These are phyloP conservation scores for Conus canariensis DNA, from an alignment of 2,888 invertebrate species.

Conservation along the genomic window DNA sequence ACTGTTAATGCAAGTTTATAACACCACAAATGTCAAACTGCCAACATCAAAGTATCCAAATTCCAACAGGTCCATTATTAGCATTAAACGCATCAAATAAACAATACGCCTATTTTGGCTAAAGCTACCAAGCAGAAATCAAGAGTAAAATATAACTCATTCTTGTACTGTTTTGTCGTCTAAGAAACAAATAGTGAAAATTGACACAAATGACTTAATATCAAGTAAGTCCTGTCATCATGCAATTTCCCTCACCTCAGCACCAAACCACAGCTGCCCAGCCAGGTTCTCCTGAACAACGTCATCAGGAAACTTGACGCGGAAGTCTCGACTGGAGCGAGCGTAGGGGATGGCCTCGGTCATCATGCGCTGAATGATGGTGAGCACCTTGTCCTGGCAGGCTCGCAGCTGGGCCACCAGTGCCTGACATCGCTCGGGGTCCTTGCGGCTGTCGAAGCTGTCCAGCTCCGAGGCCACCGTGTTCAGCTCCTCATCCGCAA, in stretches of 20 bases:
- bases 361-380: conserved; percentile 96
- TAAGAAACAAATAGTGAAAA: too few species aligned
- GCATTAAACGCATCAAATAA: too few species aligned
- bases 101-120: too few species aligned
- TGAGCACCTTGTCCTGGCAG: conserved; percentile 89
- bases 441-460: conserved; percentile 99
- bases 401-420: conserved; percentile 93
- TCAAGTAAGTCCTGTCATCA: too few species aligned
- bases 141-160: too few species aligned
- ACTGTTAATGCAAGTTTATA: too few species aligned
- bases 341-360: conserved; percentile 92
- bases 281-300: conserved; percentile 98
- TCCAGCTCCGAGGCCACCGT: conserved; percentile 97
- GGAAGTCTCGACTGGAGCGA: conserved; percentile 94
- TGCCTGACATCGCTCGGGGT: conserved; percentile 96
- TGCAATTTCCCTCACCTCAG: conserved; percentile 85
- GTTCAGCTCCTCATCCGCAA: conserved; percentile 97
- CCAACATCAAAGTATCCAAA: too few species aligned
- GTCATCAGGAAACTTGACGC: conserved; percentile 99
- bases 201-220: too few species aligned
- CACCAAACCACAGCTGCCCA: conserved; percentile 99
- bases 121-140: too few species aligned
- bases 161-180: too few species aligned
- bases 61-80: too few species aligned
- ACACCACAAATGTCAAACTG: too few species aligned